Evolutionary conservation across 2,888 invertebrate species (phyloP), one percentile per base, ranked within the genome.

Genomic region (Mythimna lalbum): DNA sequence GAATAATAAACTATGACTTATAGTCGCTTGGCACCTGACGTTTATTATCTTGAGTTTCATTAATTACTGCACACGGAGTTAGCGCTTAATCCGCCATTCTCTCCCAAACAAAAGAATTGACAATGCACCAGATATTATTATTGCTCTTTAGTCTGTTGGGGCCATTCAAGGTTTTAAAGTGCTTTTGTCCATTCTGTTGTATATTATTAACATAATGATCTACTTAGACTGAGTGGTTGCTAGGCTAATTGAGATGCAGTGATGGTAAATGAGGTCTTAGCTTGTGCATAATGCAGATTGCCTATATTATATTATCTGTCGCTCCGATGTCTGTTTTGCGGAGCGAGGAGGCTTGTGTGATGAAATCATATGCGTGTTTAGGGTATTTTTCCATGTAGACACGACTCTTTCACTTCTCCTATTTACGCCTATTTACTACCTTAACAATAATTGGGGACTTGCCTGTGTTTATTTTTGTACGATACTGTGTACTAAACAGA

Each of bases 41-140:
- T 72, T 81, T 76, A 76, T 83, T 82, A 82, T 82, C 81, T 78
- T 69, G 68, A 81, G 73, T 78, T 73, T 81, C 84, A 82, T 82
- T 82, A 78, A 82, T 82, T 83, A 81, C 81, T 76, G 78, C 83
- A 71, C 67, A 61, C 75, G 63, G 63, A 70, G 81, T 75, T 71
- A 77, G 76, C 69, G 72, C 72, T 73, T 80, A 74, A 78, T 80
- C 73, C 69, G 55, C 73, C 69, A 83, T 82, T 82, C 78, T 82
- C 63, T 69, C 4, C 49, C 59, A 67, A 78, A 82, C 84, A 82
- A 82, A 76, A 69, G 77, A 60, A 76, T 76, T 74, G 81, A 82
- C 81, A 82, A 81, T 81, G 78, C 84, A 76, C 81, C 74, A 81
- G 81, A 82, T 81, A 81, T 81, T 82, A 78, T 76, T 72, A 72